A percentile compares a stretch with the other conserved stretches of the same genome.
These are phyloP conservation scores for Sebastes wilsoni DNA, from an alignment of 2,797 vertebrate species.

Conservation along the genomic window DNA sequence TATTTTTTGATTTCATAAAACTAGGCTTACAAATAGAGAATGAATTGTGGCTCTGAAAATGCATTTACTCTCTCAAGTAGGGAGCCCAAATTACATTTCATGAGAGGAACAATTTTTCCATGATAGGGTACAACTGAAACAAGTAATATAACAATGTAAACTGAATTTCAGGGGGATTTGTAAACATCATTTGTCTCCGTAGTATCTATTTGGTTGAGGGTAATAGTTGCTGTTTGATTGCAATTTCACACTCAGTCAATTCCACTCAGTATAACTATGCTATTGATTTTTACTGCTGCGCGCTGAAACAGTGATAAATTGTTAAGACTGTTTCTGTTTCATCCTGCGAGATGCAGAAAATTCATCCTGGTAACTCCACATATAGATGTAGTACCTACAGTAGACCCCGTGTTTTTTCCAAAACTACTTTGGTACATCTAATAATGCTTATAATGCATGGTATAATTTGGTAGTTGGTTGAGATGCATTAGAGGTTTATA, in stretches of 20 bases:
- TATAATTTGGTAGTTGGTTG: background rate
- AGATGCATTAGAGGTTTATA: background rate
- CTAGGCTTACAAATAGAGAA: conserved; percentile 1
- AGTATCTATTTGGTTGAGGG: conserved; percentile 64
- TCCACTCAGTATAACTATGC: conserved; percentile 68
- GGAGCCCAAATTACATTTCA: conserved; percentile 50
- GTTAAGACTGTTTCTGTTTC: conserved; percentile 43
- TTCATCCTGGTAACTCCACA: conserved; percentile 11
- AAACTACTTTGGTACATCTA: background rate
- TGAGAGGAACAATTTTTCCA: conserved; percentile 28
- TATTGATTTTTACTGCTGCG: conserved; percentile 74
- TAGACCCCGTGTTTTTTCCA: background rate
- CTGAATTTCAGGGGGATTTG: conserved; percentile 66
- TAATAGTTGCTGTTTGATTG: conserved; percentile 77
- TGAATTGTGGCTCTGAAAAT: conserved; percentile 35
- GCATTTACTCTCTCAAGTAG: conserved; percentile 12
- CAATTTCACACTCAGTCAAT: conserved; percentile 80
- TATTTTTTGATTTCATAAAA: conserved; percentile 25
- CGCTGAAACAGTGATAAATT: conserved; percentile 65
- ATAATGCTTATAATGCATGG: background rate
- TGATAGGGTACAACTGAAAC: conserved; percentile 45
- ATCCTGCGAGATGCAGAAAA: conserved; percentile 31
- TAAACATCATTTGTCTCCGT: conserved; percentile 74
- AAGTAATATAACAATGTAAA: conserved; percentile 54
- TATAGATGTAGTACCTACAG: background rate